Evolutionary conservation across 2,797 vertebrate genomes (phyloP).

Genomic region (Lithobates sylvaticus): DNA sequence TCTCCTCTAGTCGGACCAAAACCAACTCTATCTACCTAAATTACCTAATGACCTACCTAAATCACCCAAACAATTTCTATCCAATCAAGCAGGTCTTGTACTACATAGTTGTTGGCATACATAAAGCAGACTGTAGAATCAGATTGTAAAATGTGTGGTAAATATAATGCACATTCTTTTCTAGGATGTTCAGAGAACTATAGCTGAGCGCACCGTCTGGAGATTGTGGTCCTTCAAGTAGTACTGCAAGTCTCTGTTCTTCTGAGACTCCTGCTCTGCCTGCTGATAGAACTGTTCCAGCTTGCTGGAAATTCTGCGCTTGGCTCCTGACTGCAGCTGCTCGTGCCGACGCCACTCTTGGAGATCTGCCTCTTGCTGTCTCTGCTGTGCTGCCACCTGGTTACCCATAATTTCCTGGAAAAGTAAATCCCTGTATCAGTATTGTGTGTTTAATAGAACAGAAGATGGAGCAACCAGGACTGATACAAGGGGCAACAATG

Average conservation of each 20-base stretch:
- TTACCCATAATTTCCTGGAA: slow-evolving; percentile 63
- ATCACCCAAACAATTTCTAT: too few species aligned
- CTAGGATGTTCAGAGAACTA: background rate
- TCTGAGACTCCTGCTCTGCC: slow-evolving; percentile 56
- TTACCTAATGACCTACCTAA: too few species aligned
- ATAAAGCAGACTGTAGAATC: too few species aligned
- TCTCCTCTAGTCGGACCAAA: too few species aligned
- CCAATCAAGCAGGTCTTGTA: too few species aligned
- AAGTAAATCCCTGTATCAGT: too few species aligned
- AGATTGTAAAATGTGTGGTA: too few species aligned
- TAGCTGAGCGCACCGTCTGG: slow-evolving; percentile 60
- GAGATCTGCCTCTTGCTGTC: slow-evolving; percentile 52
- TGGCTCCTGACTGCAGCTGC: slow-evolving; percentile 52
- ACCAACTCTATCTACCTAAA: too few species aligned
- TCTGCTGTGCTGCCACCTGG: slow-evolving; percentile 52
- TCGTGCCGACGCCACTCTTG: slow-evolving; percentile 50
- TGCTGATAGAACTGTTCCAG: slow-evolving; percentile 17
- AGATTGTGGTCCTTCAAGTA: slow-evolving; percentile 68
- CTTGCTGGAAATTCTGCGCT: slow-evolving; percentile 51
- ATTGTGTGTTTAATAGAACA: too few species aligned
- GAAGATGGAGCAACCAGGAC: too few species aligned
- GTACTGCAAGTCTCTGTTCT: slow-evolving; percentile 56
- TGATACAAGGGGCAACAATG: too few species aligned
- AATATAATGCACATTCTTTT: background rate
- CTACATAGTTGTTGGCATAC: too few species aligned